phyloP scores from a whole-genome alignment of 2,113 vertebrate species.

The Scopus umbretta region DNA sequence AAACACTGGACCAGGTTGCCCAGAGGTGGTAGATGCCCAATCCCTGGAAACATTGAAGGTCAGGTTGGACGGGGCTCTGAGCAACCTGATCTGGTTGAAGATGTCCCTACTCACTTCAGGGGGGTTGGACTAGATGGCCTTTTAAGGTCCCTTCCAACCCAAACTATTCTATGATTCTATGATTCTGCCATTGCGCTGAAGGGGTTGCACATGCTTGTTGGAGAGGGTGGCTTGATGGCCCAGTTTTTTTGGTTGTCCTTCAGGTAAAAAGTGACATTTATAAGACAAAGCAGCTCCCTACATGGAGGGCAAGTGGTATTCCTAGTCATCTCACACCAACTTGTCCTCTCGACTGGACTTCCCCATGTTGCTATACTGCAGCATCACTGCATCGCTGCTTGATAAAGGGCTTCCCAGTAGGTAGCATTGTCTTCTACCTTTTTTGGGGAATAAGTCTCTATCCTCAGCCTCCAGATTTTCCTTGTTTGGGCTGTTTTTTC shows the following conservation, averaged over 20 bases:
- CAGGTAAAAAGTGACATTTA: neutral
- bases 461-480: neutral
- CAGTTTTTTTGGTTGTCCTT: neutral
- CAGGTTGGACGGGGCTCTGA: neutral
- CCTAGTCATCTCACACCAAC: neutral
- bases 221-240: neutral
- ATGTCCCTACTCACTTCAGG: neutral
- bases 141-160: neutral
- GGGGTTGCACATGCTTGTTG: neutral
- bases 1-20: neutral
- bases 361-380: neutral
- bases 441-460: rapidly evolving
- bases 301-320: neutral
- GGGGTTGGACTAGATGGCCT: neutral
- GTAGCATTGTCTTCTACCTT: neutral
- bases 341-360: neutral
- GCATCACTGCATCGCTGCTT: too few species aligned
- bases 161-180: neutral
- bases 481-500: neutral
- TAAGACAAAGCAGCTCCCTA: neutral
- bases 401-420: neutral
- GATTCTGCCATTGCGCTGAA: neutral
- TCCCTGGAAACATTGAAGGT: too few species aligned
- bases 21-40: too few species aligned
- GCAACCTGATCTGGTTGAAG: neutral